A percentile compares a stretch with the other conserved stretches of the same genome.
Conservation (phyloP, 2,113 vertebrate species). For the Hiodon alosoides region DNA sequence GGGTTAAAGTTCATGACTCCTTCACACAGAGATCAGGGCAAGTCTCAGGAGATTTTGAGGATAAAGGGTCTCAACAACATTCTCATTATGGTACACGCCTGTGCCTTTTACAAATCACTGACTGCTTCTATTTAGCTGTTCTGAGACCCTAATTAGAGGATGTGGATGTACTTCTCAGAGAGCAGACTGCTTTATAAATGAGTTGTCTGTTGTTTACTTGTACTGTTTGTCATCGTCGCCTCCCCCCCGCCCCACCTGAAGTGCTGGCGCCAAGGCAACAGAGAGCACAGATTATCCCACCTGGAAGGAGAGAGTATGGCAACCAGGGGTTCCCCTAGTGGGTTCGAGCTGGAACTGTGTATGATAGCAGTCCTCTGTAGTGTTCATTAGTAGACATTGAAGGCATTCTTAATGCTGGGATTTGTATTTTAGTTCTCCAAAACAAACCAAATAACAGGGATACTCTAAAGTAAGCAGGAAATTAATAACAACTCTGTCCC, state of each 20-base stretch:
- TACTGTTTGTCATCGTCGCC: constrained; percentile 23
- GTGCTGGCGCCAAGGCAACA: constrained; percentile 27
- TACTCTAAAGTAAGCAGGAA: constrained; percentile 63
- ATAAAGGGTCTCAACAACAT: constrained; percentile 44
- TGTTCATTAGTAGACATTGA: constrained; percentile 45
- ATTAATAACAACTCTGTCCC: constrained; percentile 69
- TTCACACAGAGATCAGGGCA: constrained; percentile 53
- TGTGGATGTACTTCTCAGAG: not conserved
- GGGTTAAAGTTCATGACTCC: constrained; percentile 65
- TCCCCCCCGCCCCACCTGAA: not conserved
- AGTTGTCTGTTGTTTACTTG: not conserved
- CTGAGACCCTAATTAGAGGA: constrained; percentile 4
- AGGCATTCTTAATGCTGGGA: constrained; percentile 49
- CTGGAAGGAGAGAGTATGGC: constrained; percentile 27
- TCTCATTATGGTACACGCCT: constrained; percentile 60
- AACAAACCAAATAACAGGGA: constrained; percentile 65
- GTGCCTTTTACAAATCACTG: constrained; percentile 21
- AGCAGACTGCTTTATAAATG: not conserved
- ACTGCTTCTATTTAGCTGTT: constrained; percentile 18
- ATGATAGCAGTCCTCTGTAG: constrained; percentile 26
- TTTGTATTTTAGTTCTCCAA: constrained; percentile 66
- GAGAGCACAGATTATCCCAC: constrained; percentile 21
- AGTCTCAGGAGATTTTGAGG: constrained; percentile 39
- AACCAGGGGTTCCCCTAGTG: constrained; percentile 58
- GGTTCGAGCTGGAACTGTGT: constrained; percentile 25